Evolutionary conservation across 2,797 vertebrate genomes (phyloP).

Genomic region (Sebastes wilsoni): DNA sequence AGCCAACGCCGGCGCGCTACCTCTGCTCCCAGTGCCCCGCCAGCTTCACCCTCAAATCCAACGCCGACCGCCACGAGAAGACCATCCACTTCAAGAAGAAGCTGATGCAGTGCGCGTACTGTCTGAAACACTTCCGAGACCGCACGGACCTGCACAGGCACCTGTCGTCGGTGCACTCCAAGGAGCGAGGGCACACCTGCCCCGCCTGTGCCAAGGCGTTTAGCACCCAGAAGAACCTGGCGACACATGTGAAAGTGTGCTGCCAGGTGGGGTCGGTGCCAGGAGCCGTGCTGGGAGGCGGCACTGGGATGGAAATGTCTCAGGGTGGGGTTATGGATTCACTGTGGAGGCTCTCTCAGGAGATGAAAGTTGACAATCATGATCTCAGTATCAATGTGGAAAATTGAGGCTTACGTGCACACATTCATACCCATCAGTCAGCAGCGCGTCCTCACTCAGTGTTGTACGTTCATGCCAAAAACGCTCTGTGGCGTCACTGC

Average conservation of each 20-base stretch:
- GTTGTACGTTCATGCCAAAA: conserved; percentile 47
- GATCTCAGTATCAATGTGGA: conserved; percentile 60
- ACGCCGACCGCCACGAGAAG: conserved; percentile 86
- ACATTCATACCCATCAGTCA: conserved; percentile 11
- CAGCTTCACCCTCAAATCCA: conserved; percentile 89
- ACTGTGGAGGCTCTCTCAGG: conserved; percentile 65
- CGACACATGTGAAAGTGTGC: conserved; percentile 82
- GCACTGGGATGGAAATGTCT: conserved; percentile 54
- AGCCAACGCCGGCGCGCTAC: conserved; percentile 76
- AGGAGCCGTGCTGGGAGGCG: conserved; percentile 50
- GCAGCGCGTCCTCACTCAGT: not conserved
- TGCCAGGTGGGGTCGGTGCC: conserved; percentile 72
- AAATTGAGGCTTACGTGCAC: conserved; percentile 35
- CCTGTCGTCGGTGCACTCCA: conserved; percentile 81
- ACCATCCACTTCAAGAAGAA: conserved; percentile 86
- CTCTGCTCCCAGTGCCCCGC: conserved; percentile 85
- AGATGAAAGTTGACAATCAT: conserved; percentile 65
- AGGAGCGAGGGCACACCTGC: conserved; percentile 76
- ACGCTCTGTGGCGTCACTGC: conserved; percentile 33
- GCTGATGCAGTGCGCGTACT: conserved; percentile 85
- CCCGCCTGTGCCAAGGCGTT: conserved; percentile 83
- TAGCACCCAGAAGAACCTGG: conserved; percentile 85
- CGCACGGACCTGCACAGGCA: conserved; percentile 85
- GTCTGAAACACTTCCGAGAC: conserved; percentile 83
- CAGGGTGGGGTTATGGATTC: conserved; percentile 54